Conservation (phyloP, 2,888 invertebrate species). For the Agrotis ipsilon region DNA sequence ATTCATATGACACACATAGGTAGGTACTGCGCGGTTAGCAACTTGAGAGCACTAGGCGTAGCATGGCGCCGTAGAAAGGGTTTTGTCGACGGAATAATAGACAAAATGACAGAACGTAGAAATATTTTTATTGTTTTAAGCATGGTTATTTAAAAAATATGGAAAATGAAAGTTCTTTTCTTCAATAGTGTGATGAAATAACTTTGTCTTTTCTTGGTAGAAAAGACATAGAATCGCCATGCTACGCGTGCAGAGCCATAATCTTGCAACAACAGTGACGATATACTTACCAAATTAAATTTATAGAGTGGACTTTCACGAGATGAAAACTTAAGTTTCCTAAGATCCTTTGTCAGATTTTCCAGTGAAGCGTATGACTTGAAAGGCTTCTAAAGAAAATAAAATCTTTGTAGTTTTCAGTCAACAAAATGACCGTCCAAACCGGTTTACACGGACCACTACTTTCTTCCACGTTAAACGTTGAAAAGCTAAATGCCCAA, state of each 20-base stretch:
- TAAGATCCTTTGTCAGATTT: neutral
- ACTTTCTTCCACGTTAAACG: constrained; percentile 41
- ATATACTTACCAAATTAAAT: neutral
- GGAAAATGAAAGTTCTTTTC: no score
- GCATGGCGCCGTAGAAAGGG: no score
- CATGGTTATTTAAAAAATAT: no score
- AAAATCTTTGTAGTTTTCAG: constrained; percentile 18
- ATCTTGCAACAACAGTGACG: neutral
- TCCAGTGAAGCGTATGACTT: neutral
- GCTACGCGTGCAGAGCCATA: no score
- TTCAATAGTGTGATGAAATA: no score
- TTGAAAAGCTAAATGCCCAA: constrained; percentile 53
- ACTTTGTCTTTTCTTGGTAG: no score
- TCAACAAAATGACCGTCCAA: constrained; percentile 9
- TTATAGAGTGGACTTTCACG: neutral
- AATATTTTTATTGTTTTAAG: no score
- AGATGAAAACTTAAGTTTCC: neutral
- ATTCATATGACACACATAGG: neutral
- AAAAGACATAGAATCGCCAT: no score
- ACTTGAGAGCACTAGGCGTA: no score
- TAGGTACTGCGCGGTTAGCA: neutral
- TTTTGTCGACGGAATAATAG: no score
- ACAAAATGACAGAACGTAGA: no score
- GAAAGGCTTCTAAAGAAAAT: constrained; percentile 1
- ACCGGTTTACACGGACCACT: constrained; percentile 26